Conservation (phyloP, 2,888 invertebrate genomes). For the Hanleya hanleyi region DNA sequence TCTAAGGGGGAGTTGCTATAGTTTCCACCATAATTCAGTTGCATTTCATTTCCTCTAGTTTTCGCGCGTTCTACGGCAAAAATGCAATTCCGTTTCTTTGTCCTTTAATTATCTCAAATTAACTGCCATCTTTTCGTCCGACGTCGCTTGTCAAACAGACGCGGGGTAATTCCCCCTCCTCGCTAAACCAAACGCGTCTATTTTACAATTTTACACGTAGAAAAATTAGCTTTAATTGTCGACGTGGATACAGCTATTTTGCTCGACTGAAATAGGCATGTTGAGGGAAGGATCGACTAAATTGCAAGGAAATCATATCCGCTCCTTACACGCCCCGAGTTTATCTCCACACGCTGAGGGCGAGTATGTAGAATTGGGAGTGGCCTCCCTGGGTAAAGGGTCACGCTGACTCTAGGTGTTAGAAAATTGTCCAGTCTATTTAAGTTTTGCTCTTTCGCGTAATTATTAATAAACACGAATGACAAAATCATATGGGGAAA, state of each 20-base stretch:
- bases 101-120: neutral
- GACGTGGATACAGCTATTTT: neutral
- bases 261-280: neutral
- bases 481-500: too few relatives aligned
- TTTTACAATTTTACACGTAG: neutral
- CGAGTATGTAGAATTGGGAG: too few relatives aligned
- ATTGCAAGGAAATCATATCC: neutral
- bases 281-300: neutral
- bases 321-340: neutral
- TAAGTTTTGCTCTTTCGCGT: too few relatives aligned
- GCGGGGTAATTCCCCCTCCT: neutral
- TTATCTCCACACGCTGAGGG: neutral
- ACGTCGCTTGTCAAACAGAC: neutral
- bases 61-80: neutral
- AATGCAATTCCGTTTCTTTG: neutral
- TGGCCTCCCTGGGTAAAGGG: too few relatives aligned
- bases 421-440: too few relatives aligned
- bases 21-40: neutral
- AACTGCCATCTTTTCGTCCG: neutral
- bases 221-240: conserved; percentile 5
- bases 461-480: too few relatives aligned
- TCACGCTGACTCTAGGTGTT: too few relatives aligned
- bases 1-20: neutral
- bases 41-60: conserved; percentile 8
- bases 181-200: neutral